phyloP scores from a whole-genome alignment of 2,113 vertebrate genomes.

The Cyprinodon brontotheroides region DNA sequence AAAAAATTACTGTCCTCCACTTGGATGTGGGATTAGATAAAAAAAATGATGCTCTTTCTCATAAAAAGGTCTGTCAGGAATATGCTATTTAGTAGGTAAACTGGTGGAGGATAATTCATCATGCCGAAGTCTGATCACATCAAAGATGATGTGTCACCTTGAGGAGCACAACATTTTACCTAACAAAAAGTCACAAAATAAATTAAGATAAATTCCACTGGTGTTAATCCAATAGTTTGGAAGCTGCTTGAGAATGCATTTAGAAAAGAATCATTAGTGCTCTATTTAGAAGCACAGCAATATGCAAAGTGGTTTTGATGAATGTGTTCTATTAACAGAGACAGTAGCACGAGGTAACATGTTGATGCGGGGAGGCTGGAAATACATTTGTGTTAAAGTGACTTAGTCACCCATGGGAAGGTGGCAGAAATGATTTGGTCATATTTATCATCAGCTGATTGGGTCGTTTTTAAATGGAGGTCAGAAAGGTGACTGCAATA shows the following conservation, averaged over 20 bases:
- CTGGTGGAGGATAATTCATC: conserved; percentile 13
- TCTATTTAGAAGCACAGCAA: conserved; percentile 29
- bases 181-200: background rate
- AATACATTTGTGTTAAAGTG: conserved; percentile 52
- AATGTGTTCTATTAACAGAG: conserved; percentile 58
- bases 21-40: background rate
- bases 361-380: conserved; percentile 49
- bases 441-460: conserved; percentile 72
- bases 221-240: conserved; percentile 30
- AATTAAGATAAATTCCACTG: conserved; percentile 23
- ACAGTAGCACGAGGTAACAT: conserved; percentile 53
- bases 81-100: conserved; percentile 13
- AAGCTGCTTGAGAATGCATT: conserved; percentile 21
- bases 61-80: background rate
- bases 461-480: conserved; percentile 72
- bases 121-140: background rate
- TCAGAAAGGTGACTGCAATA: conserved; percentile 64
- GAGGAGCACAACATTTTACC: conserved; percentile 1
- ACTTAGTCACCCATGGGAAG: conserved; percentile 62
- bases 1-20: background rate
- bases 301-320: conserved; percentile 60
- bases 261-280: conserved; percentile 32
- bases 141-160: conserved; percentile 11
- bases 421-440: conserved; percentile 62
- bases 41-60: background rate